phyloP scores from a whole-genome alignment of 2,888 invertebrate genomes.

The Tortricodes alternella region DNA sequence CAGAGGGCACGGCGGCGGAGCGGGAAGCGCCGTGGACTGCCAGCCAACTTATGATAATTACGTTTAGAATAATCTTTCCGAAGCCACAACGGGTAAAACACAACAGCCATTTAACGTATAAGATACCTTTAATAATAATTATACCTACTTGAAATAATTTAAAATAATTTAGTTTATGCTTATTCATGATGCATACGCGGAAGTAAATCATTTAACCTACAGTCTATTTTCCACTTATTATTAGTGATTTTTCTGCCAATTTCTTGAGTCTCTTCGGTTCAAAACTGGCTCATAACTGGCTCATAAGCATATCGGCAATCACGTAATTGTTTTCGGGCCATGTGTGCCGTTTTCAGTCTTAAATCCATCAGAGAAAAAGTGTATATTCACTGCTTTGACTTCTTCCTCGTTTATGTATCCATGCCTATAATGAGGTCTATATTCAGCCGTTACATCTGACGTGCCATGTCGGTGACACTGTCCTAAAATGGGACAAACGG shows the following conservation, averaged over 20 bases:
- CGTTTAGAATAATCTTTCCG: conserved; percentile 61
- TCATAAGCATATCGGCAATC: conserved; percentile 45
- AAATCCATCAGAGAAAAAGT: conserved; percentile 42
- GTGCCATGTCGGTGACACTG: conserved; percentile 36
- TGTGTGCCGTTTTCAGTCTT: conserved; percentile 41
- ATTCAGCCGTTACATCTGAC: conserved; percentile 42
- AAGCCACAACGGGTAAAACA: conserved; percentile 45
- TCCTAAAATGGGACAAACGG: too few relatives aligned
- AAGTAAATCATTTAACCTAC: neutral
- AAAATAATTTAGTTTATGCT: too few relatives aligned
- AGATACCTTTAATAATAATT: conserved; percentile 1
- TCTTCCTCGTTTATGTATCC: conserved; percentile 40
- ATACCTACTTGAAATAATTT: too few relatives aligned
- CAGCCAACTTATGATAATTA: conserved; percentile 75
- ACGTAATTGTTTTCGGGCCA: conserved; percentile 42
- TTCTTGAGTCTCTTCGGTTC: conserved; percentile 34
- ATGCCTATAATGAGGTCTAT: conserved; percentile 36
- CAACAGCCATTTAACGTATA: conserved; percentile 19
- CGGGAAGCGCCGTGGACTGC: conserved; percentile 49
- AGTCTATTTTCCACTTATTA: neutral
- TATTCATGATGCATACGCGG: too few relatives aligned
- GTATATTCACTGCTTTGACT: conserved; percentile 41
- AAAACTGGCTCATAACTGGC: conserved; percentile 42
- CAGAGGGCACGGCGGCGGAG: conserved; percentile 50
- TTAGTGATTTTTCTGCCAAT: neutral